Percentiles rank a stretch among this genome's conserved stretches.
Evolutionary conservation across 2,113 vertebrate species (phyloP).

Genomic region (Probosciger aterrimus): DNA sequence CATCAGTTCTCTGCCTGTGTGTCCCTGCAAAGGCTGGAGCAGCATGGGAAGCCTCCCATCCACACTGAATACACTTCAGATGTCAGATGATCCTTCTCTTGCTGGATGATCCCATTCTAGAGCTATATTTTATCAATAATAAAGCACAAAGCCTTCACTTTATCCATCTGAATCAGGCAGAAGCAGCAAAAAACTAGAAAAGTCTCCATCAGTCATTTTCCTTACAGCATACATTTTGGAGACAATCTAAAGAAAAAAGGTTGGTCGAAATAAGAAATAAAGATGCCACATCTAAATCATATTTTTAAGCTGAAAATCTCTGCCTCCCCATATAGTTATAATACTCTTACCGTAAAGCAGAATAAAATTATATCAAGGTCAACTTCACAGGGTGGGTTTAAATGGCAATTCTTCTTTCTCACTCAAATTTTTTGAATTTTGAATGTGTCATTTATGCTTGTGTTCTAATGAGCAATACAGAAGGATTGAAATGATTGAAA

Average conservation of each 20-base stretch:
- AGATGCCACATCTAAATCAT: not conserved
- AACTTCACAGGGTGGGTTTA: not conserved
- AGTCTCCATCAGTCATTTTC: not conserved
- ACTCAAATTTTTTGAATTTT: not conserved
- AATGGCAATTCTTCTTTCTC: conserved; percentile 5
- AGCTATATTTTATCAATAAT: not conserved
- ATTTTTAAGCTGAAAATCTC: not conserved
- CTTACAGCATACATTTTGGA: not conserved
- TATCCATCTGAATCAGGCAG: not conserved
- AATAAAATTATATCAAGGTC: conserved; percentile 8
- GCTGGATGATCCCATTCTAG: not conserved
- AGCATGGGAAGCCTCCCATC: not conserved
- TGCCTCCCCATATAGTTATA: not conserved
- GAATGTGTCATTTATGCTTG: not conserved
- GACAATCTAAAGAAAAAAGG: not conserved
- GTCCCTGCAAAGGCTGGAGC: not conserved
- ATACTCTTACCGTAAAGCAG: not conserved
- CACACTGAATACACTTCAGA: not conserved
- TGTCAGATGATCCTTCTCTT: not conserved
- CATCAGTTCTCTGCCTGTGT: not conserved
- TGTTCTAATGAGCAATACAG: not conserved
- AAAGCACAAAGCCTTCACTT: not conserved
- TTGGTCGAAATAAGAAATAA: not conserved
- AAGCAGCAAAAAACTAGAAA: not conserved
- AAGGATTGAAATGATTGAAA: not conserved